These are phyloP conservation scores for Mesopsocus fuscifrons DNA, from an alignment of 2,888 invertebrate genomes.

Conservation along the genomic window DNA sequence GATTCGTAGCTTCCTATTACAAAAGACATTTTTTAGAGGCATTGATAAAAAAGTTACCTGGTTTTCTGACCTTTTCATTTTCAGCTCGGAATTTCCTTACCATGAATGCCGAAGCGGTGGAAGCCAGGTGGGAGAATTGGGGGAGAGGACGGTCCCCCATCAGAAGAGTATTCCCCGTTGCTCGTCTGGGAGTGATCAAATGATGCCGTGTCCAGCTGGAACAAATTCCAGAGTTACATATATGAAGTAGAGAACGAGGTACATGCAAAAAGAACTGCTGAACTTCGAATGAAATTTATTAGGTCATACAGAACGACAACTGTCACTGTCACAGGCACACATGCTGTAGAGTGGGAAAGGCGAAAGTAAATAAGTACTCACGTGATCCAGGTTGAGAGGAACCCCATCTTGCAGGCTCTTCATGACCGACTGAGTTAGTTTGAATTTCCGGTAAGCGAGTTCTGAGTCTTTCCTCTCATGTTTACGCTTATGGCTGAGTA, in stretches of 20 bases:
- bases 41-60: too few relatives aligned
- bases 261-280: too few relatives aligned
- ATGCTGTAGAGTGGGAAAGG: too few relatives aligned
- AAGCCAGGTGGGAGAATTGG: constrained; percentile 5
- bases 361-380: too few relatives aligned
- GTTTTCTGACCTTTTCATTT: too few relatives aligned
- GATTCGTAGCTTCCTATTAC: constrained; percentile 3
- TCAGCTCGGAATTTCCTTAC: too few relatives aligned
- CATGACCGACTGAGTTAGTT: constrained; percentile 32
- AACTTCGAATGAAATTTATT: too few relatives aligned
- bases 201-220: constrained; percentile 3
- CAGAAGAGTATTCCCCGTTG: constrained; percentile 7
- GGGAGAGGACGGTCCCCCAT: constrained; percentile 8
- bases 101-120: background rate
- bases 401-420: constrained; percentile 19
- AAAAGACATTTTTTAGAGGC: background rate
- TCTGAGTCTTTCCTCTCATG: constrained; percentile 91
- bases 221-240: background rate
- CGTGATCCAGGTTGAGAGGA: constrained; percentile 19
- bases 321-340: too few relatives aligned
- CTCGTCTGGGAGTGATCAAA: constrained; percentile 1
- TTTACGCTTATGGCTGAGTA: constrained; percentile 92
- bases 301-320: too few relatives aligned
- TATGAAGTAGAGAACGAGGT: background rate
- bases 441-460: constrained; percentile 61